phyloP scores from a whole-genome alignment of 2,888 invertebrate genomes.

The Andrena fulva region DNA sequence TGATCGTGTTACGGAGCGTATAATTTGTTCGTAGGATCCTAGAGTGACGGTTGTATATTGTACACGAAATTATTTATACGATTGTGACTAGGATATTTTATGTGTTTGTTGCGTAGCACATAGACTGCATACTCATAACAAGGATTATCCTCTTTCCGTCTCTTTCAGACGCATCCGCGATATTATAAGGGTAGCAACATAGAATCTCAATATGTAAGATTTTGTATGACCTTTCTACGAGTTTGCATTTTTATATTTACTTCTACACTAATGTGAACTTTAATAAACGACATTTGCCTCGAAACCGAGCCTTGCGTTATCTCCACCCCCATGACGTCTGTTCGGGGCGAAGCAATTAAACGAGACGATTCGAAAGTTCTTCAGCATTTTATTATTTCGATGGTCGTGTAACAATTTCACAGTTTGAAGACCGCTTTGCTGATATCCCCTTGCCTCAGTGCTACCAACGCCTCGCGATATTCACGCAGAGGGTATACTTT shows the following conservation, averaged over 20 bases:
- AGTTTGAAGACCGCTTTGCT: conserved; percentile 88
- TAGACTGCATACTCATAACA: conserved; percentile 65
- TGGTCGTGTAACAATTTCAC: conserved; percentile 52
- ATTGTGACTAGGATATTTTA: conserved; percentile 53
- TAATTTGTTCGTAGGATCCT: conserved; percentile 59
- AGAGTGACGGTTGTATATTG: conserved; percentile 69
- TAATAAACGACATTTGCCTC: conserved; percentile 63
- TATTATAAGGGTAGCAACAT: conserved; percentile 34
- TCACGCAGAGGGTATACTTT: conserved; percentile 86
- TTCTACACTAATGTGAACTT: conserved; percentile 80
- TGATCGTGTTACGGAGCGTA: conserved; percentile 53
- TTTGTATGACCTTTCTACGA: conserved; percentile 75
- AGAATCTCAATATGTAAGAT: conserved; percentile 67
- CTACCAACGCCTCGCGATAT: conserved; percentile 86
- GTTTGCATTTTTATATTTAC: conserved; percentile 84
- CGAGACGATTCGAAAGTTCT: background rate
- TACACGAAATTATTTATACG: conserved; percentile 59
- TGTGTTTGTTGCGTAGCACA: conserved; percentile 52
- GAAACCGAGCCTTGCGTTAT: background rate
- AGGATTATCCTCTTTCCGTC: conserved; percentile 43
- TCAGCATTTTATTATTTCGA: conserved; percentile 2
- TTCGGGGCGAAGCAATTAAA: background rate
- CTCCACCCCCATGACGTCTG: background rate
- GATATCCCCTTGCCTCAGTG: conserved; percentile 86
- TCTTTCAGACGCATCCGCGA: conserved; percentile 30